Evolutionary conservation across 2,797 vertebrate species (phyloP), one percentile per base, ranked within the genome.

Genomic region (Remorina albescens): DNA sequence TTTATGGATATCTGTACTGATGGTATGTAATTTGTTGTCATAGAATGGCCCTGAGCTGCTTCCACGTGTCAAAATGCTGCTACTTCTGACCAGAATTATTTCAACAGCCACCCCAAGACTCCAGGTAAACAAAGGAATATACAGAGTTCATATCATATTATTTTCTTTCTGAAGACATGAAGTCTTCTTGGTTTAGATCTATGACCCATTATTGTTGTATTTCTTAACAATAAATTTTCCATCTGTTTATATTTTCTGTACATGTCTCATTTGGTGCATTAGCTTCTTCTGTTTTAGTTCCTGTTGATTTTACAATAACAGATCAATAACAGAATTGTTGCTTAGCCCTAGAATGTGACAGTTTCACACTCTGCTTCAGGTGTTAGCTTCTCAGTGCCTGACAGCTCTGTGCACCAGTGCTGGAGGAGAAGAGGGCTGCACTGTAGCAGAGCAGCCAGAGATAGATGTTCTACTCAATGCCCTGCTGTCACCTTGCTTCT

Each of bases 21-120:
- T 64, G 6, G 1, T 71, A n/a, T n/a, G n/a, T n/a, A n/a, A n/a
- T 58, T 62, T 55, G 9, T 19, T 34, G 25, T 64, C 63, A 75
- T 76, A 99, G 98, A 95, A 95, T 0, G 98, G 98, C 12, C 97
- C 98, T 0, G 98, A 99, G 79, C 82, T 99, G 74, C 95, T 99
- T 44, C 98, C 98, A 46, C 96, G 98, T 3, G 95, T 96, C 75
- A 94, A 93, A 82, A 99, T 99, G 97, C 89, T 99, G 67, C 44
- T 94, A 55, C 93, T 99, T 4, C 93, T 99, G 71, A 98, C 94
- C 1, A 94, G 90, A 79, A 88, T 99, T 53, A 98, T 98, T 26
- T 96, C 96, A 58, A 97, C 95, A 0, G 94, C 96, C 32, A 93
- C 96, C 15, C 97, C 97, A 7, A 95, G 95, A 70, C 90, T 99